phyloP scores from a whole-genome alignment of 2,888 invertebrate species.

The Anthophora plumipes region DNA sequence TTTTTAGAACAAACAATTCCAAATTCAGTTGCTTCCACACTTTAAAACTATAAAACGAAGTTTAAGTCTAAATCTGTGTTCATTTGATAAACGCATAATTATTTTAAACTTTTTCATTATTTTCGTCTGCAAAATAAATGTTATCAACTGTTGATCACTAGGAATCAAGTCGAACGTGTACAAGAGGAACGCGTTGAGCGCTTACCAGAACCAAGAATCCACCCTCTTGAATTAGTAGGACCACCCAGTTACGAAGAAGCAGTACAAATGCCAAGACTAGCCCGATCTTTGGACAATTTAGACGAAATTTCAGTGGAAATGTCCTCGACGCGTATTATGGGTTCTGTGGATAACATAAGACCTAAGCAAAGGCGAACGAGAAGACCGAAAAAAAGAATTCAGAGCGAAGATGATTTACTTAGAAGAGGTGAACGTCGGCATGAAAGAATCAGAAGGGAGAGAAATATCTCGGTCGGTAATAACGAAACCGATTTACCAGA shows the following conservation, averaged over 20 bases:
- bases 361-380: conserved; percentile 73
- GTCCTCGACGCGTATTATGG: conserved; percentile 76
- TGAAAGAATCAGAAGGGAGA: conserved; percentile 71
- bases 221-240: conserved; percentile 87
- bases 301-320: conserved; percentile 75
- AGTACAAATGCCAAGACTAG: conserved; percentile 90
- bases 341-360: conserved; percentile 79
- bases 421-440: conserved; percentile 76
- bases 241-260: conserved; percentile 93
- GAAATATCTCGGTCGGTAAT: conserved; percentile 61
- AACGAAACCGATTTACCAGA: conserved; percentile 33
- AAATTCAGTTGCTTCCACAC: neutral
- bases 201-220: conserved; percentile 86
- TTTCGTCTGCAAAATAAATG: neutral
- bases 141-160: neutral
- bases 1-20: neutral
- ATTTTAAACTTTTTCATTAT: neutral
- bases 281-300: conserved; percentile 80
- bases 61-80: too few species aligned
- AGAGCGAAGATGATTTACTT: conserved; percentile 79
- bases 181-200: conserved; percentile 69
- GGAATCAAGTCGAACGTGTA: conserved; percentile 58
- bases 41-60: too few species aligned
- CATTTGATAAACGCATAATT: too few species aligned
- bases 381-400: conserved; percentile 72